phyloP scores from a whole-genome alignment of 2,113 vertebrate species.

The Poecilia latipinna region DNA sequence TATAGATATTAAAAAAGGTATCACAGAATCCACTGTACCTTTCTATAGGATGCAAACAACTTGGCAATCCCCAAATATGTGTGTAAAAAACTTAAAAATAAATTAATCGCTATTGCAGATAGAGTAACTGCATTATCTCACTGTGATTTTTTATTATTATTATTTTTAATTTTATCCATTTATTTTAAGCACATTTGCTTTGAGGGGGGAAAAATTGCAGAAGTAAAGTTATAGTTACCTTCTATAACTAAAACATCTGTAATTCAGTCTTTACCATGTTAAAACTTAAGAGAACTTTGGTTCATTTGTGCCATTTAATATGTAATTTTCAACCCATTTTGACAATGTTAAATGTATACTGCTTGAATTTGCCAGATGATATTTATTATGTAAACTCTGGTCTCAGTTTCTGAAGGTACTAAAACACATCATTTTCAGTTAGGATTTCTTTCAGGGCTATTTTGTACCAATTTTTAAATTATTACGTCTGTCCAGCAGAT shows the following conservation, averaged over 20 bases:
- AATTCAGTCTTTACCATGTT: not conserved
- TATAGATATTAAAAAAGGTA: too few species aligned
- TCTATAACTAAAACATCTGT: not conserved
- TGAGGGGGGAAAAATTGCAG: too few species aligned
- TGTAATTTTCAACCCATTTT: not conserved
- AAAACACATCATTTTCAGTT: not conserved
- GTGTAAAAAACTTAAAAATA: too few species aligned
- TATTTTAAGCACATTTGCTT: too few species aligned
- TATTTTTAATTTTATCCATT: too few species aligned
- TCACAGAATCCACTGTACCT: too few species aligned
- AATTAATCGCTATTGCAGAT: too few species aligned
- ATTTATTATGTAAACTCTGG: not conserved
- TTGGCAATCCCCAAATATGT: too few species aligned
- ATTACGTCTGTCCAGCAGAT: not conserved
- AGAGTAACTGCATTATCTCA: too few species aligned
- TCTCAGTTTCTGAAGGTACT: not conserved
- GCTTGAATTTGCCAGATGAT: not conserved
- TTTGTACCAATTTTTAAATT: too few species aligned
- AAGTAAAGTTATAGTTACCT: not conserved
- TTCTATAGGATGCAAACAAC: too few species aligned
- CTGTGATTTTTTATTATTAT: too few species aligned
- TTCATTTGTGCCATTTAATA: not conserved
- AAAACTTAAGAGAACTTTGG: not conserved
- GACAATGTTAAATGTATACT: not conserved
- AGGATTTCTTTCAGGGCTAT: not conserved